phyloP scores from a whole-genome alignment of 2,797 vertebrate genomes.

The Clarias fuscus region DNA sequence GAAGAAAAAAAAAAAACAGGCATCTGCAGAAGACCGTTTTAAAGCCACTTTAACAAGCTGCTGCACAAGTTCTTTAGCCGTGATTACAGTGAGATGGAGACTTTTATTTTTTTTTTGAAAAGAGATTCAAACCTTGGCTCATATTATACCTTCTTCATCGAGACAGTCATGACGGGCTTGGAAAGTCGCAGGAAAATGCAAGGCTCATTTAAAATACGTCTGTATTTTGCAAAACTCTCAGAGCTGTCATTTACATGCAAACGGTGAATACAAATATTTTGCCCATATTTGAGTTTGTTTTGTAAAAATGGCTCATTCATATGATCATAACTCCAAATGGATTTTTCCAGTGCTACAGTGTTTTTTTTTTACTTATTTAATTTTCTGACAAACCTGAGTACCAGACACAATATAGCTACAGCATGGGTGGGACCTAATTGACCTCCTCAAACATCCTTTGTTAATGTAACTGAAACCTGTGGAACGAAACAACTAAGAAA shows the following conservation, averaged over 20 bases:
- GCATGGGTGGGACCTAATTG: background rate
- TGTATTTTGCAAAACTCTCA: background rate
- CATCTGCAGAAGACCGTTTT: background rate
- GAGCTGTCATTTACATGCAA: background rate
- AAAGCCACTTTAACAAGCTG: slow-evolving; percentile 13
- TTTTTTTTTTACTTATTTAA: background rate
- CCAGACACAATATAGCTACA: background rate
- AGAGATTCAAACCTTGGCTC: background rate
- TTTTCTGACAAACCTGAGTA: background rate
- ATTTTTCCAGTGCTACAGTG: background rate
- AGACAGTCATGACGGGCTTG: background rate
- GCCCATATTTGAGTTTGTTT: background rate
- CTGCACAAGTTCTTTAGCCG: background rate
- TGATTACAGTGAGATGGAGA: background rate
- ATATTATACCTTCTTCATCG: background rate
- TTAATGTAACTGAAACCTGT: slow-evolving; percentile 26
- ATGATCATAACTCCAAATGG: background rate
- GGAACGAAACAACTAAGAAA: background rate
- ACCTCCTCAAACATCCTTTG: slow-evolving; percentile 9
- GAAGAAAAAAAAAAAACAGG: background rate
- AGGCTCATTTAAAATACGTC: background rate
- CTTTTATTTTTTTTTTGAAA: background rate
- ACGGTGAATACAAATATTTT: background rate
- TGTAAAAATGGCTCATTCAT: background rate
- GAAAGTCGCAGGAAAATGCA: background rate